Evolutionary conservation across 2,113 vertebrate species (phyloP).

Genomic region (Lepus timidus): DNA sequence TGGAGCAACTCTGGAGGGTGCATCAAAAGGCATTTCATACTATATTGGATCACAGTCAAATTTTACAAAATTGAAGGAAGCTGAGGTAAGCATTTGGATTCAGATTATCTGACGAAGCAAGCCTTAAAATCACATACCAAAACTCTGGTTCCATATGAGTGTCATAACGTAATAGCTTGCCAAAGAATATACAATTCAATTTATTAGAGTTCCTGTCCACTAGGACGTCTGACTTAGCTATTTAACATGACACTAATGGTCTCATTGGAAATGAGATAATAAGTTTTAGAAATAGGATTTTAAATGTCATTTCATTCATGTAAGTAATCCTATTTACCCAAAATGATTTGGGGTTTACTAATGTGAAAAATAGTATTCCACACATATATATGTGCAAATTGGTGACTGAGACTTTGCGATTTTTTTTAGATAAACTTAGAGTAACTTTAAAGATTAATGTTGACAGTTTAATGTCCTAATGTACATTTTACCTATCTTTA

Average conservation of each 20-base stretch:
- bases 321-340: slow-evolving; percentile 46
- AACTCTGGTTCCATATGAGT: background rate
- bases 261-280: background rate
- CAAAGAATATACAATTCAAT: background rate
- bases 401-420: background rate
- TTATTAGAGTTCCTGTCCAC: slow-evolving; percentile 61
- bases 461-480: slow-evolving; percentile 43
- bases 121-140: background rate
- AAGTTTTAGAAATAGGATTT: slow-evolving; percentile 16
- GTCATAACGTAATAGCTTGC: background rate
- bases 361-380: slow-evolving; percentile 25
- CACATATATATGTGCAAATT: background rate
- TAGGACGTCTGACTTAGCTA: slow-evolving; percentile 5
- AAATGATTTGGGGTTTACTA: background rate
- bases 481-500: slow-evolving; percentile 30
- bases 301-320: slow-evolving; percentile 28
- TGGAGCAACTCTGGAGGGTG: slow-evolving; percentile 95
- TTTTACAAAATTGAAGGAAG: slow-evolving; percentile 93
- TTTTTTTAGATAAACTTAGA: background rate
- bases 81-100: slow-evolving; percentile 89
- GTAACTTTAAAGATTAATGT: slow-evolving; percentile 47
- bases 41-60: slow-evolving; percentile 96
- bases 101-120: background rate
- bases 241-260: slow-evolving; percentile 10
- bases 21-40: slow-evolving; percentile 94